These are phyloP conservation scores for Ophiothrix spiculata DNA, from an alignment of 35 echinoderm and acorn worm genomes.

Conservation along the genomic window DNA sequence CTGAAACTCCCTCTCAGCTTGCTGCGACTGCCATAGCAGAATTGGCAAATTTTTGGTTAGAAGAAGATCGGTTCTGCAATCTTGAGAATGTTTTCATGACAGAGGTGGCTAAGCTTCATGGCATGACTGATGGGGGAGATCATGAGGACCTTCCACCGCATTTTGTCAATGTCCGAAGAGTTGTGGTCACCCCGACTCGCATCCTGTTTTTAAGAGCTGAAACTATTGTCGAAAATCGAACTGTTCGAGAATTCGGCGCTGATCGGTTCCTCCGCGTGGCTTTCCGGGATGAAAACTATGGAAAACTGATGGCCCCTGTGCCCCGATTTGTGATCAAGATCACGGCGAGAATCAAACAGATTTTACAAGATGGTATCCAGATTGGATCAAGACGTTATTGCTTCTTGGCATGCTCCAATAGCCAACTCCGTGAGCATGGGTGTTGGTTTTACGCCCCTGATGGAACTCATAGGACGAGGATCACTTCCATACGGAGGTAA, in stretches of 20 bases:
- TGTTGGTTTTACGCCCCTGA: slow-evolving; percentile 29
- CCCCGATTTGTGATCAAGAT: neutral
- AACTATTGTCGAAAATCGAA: slow-evolving; percentile 8
- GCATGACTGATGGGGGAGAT: neutral
- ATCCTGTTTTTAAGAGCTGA: neutral
- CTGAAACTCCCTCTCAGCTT: neutral
- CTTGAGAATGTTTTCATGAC: neutral
- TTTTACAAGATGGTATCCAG: neutral
- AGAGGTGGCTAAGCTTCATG: neutral
- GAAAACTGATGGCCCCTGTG: neutral
- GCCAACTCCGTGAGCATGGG: slow-evolving; percentile 22
- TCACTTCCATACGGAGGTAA: neutral
- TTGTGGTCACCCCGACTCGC: slow-evolving; percentile 10
- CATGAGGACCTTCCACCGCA: neutral
- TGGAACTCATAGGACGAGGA: neutral
- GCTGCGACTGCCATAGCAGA: neutral
- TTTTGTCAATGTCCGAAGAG: slow-evolving; percentile 10
- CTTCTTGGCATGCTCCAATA: slow-evolving; percentile 31
- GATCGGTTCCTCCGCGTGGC: slow-evolving; percentile 9
- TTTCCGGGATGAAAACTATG: slow-evolving; percentile 27
- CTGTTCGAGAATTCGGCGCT: slow-evolving; percentile 3
- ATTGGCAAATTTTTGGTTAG: neutral
- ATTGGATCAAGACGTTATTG: neutral
- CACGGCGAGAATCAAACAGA: neutral
- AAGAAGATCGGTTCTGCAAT: slow-evolving; percentile 9